Evolutionary conservation across 2,113 vertebrate species (phyloP), one percentile per base, ranked within the genome.

Genomic region (Ophthalmolycus amberensis): DNA sequence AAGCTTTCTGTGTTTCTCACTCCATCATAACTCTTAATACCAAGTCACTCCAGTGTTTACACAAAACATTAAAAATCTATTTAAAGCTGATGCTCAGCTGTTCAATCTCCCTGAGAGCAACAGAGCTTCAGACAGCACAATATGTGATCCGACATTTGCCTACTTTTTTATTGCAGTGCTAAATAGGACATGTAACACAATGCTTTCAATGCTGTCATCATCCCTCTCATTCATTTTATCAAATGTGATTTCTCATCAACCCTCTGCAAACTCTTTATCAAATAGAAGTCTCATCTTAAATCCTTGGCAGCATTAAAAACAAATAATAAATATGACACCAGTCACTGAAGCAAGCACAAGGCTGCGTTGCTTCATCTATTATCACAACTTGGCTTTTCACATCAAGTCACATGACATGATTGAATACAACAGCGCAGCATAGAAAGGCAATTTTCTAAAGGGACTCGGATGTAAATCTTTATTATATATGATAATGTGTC

Each of bases 321-420:
- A 20, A 79, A 83, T 88, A 77, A 75, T 69, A 87, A 86, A 86
- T 80, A 85, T 89, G 80, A 46, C 40, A 75, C 70, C 60, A 75
- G 50, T 44, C 56, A 48, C 6, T 71, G 20, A 85, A 71, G 27
- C 46, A 67, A 68, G 52, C 69, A 15, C 44, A 54, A 16, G n/a
- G 75, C 70, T 83, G 70, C 65, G 73, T 58, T 78, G 52, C 70
- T 52, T 81, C 79, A 70, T 87, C 38, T 2, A 38, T 38, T 38
- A 38, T 38, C 38, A 7, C 38, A 38, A 38, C 52, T 58, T 70
- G 67, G 58, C 70, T 87, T 88, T 90, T 84, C 67, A 85, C 85
- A 76, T 38, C 38, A 84, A 71, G 72, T 82, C 82, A 44, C 48
- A 22, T 56, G 63, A 46, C 38, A 18, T 83, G 80, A 91, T 89